phyloP scores from a whole-genome alignment of 2,888 invertebrate species.

The Chloroclysta siterata region DNA sequence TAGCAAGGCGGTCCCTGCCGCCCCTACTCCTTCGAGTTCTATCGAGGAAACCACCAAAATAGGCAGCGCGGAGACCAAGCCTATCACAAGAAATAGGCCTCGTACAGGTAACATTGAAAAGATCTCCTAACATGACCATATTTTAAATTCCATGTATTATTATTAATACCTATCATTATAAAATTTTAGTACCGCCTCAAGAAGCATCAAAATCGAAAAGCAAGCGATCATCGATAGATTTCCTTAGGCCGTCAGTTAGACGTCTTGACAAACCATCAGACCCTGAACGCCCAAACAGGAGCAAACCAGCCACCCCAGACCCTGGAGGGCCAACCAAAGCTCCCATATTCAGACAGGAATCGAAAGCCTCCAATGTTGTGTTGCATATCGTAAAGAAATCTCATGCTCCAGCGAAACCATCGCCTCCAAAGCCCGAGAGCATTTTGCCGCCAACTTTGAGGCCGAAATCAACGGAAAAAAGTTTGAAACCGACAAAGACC shows the following conservation, averaged over 20 bases:
- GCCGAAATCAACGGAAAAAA: constrained; percentile 60
- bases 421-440: constrained; percentile 47
- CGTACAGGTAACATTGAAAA: constrained; percentile 63
- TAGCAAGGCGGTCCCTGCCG: constrained; percentile 74
- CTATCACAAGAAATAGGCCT: constrained; percentile 78
- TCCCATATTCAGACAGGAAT: constrained; percentile 55
- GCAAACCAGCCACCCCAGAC: constrained; percentile 59
- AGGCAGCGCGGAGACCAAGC: constrained; percentile 82
- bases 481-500: constrained; percentile 67
- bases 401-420: constrained; percentile 57
- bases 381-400: constrained; percentile 75
- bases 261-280: constrained; percentile 57
- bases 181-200: constrained; percentile 49
- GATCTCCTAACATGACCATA: background rate
- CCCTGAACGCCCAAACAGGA: constrained; percentile 64
- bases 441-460: constrained; percentile 71
- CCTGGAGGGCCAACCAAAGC: constrained; percentile 55
- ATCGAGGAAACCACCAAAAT: constrained; percentile 75
- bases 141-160: background rate
- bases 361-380: constrained; percentile 64
- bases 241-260: constrained; percentile 55
- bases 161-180: background rate
- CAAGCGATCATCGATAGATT: constrained; percentile 55
- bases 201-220: constrained; percentile 59
- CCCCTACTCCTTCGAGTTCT: constrained; percentile 54